Evolutionary conservation across 2,888 invertebrate genomes (phyloP), one percentile per base, ranked within the genome.

Genomic region (Agonopterix arenella): DNA sequence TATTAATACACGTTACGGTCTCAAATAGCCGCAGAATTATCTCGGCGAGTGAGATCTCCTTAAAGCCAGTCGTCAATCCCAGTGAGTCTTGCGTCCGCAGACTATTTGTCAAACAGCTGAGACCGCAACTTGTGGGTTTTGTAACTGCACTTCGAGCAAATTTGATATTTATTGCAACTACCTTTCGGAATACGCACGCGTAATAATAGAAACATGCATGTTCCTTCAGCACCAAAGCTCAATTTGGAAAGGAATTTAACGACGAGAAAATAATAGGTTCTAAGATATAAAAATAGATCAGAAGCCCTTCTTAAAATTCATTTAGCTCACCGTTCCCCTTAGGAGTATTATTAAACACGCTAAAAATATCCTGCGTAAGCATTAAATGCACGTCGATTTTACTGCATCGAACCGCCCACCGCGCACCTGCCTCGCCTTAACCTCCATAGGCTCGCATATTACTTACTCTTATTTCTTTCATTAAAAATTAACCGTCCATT

Each of bases 81-180:
- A 60, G 54, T 51, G 45, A 59, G 62, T 65, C 60, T 70, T 68
- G 70, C 69, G 64, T 62, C 65, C 64, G 59, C 68, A 61, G 68
- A 69, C 73, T 73, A 76, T 83, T 83, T 80, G 78, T 82, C 73
- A 80, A 76, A 77, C 69, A 60, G 61, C 62, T 56, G 68, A 74
- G 73, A 76, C 74, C 76, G 76, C 80, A 76, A 76, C 73, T 67
- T 61, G 64, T 54, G 59, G 58, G 70, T 81, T 83, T 82, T 79
- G 82, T 76, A 84, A 84, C 72, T 64, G 60, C 64, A 66, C 71
- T 82, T 73, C 73, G 68, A 79, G 70, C 75, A 76, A 82, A 81
- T 80, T 75, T 76, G 75, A 76, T 80, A 83, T 78, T 75, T 76
- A 75, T 80, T 76, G 70, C 80, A 68, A 68, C 66, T 68, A 73